Conservation (phyloP, 1,140 invertebrate genomes). For the Mercenaria mercenaria region DNA sequence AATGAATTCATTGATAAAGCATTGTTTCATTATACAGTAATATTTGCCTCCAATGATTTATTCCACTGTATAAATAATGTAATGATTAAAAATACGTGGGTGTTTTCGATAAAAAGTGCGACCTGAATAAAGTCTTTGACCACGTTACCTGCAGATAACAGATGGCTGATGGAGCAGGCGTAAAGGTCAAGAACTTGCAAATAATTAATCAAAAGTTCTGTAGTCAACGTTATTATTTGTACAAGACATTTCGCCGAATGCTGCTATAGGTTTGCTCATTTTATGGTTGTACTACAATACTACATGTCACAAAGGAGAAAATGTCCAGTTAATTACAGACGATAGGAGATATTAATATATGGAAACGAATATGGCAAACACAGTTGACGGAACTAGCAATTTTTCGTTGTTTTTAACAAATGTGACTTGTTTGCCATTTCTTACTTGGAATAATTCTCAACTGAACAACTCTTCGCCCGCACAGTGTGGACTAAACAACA, state of each 20-base stretch:
- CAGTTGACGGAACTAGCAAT: neutral
- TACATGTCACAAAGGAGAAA: no score
- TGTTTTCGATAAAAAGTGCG: no score
- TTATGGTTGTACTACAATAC: no score
- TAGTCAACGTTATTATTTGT: no score
- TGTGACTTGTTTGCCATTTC: neutral
- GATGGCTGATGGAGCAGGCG: neutral
- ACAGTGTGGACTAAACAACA: neutral
- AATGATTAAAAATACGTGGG: neutral
- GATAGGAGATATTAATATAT: no score
- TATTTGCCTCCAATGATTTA: neutral
- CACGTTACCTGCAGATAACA: no score
- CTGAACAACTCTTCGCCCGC: neutral
- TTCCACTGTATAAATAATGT: neutral
- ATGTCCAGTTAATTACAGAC: no score
- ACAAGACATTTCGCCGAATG: no score
- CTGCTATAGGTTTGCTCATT: no score
- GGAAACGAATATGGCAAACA: neutral
- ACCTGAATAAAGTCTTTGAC: no score
- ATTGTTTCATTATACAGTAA: neutral
- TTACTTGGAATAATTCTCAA: neutral
- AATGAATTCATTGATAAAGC: neutral
- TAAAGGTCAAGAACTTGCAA: no score
- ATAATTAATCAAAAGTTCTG: no score
- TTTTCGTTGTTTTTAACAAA: neutral